Conservation (phyloP, 2,797 vertebrate genomes). For the Cichlasoma orientale region DNA sequence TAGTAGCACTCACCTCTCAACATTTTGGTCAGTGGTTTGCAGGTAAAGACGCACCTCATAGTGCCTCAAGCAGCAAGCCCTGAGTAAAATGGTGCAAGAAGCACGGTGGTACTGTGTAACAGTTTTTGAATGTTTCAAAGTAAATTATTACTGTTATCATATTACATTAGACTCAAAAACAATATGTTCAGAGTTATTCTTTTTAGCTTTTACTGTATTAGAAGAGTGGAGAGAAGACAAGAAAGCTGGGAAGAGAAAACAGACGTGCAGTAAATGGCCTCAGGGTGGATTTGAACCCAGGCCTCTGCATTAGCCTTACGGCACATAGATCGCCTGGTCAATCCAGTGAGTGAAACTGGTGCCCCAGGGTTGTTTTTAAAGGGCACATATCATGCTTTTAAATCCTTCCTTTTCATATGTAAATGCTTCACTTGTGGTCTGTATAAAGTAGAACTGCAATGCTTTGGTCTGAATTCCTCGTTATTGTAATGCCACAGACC, state of each 20-base stretch:
- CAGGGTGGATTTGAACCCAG: not conserved
- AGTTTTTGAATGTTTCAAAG: too few relatives aligned
- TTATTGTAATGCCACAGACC: too few relatives aligned
- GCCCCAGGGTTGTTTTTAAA: not conserved
- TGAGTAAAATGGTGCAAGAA: too few relatives aligned
- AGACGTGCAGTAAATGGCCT: not conserved
- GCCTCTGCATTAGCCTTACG: not conserved
- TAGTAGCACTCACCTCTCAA: not conserved
- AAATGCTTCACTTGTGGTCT: too few relatives aligned
- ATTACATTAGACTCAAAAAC: not conserved
- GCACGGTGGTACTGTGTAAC: too few relatives aligned
- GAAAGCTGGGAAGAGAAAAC: not conserved
- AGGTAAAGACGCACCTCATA: not conserved
- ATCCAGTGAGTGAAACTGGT: not conserved
- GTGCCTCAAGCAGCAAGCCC: not conserved
- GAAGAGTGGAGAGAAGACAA: not conserved
- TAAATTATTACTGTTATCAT: not conserved
- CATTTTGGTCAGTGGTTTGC: not conserved
- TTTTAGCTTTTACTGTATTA: not conserved
- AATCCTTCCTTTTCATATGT: too few relatives aligned
- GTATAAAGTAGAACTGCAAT: too few relatives aligned
- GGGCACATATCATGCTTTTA: too few relatives aligned
- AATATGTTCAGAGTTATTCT: not conserved
- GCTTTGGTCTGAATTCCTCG: too few relatives aligned
- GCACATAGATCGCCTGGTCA: not conserved